phyloP scores from a whole-genome alignment of 2,113 vertebrate species.

The Rhinolophus ferrumequinum region DNA sequence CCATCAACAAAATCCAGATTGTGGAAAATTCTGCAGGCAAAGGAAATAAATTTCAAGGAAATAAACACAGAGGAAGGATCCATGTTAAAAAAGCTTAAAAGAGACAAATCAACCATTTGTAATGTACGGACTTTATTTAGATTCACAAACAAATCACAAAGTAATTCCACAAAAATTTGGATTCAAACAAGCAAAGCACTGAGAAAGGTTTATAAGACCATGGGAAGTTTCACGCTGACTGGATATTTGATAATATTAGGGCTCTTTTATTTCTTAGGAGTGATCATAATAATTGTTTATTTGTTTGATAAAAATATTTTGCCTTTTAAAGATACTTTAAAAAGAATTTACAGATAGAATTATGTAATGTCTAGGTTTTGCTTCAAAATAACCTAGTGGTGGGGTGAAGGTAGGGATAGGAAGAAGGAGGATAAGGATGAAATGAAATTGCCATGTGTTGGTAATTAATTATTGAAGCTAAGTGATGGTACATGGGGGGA shows the following conservation, averaged over 20 bases:
- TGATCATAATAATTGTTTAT: background rate
- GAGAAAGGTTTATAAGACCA: background rate
- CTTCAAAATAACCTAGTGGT: background rate
- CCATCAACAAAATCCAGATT: background rate
- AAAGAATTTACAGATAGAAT: background rate
- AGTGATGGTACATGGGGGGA: background rate
- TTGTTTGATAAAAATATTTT: background rate
- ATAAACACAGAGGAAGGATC: background rate
- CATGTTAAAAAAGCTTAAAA: background rate
- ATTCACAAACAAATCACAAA: constrained; percentile 5
- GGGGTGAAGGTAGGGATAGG: background rate
- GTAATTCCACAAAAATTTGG: background rate
- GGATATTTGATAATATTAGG: background rate
- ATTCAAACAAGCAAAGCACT: constrained; percentile 20
- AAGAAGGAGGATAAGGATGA: background rate
- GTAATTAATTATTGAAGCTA: background rate
- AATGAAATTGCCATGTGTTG: background rate
- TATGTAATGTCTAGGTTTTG: background rate
- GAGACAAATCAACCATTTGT: background rate
- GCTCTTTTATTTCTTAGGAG: background rate
- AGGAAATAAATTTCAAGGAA: background rate
- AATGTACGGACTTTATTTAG: background rate
- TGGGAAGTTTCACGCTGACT: background rate
- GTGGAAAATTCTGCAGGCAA: background rate
- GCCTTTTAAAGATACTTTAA: background rate